Base-by-base conservation (phyloP, 2,888 invertebrate species). In the Hesperia comma region DNA sequence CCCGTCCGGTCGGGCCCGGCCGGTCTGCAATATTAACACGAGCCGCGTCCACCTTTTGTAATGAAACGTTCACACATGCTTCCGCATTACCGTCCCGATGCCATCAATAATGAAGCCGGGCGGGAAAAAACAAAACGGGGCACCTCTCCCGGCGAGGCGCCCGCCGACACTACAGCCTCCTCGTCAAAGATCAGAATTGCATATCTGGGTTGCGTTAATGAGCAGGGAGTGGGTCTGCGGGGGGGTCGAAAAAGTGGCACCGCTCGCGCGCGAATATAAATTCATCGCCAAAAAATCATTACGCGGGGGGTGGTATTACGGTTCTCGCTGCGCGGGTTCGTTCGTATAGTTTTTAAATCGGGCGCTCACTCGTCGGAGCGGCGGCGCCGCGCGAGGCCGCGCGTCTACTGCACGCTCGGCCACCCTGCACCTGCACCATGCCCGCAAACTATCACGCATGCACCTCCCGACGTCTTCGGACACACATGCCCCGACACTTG, bases 281-380 rank as follows among this genome's bases (percentile, higher is more conserved):
- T 95, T 95, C 95, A 95, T 95, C 95, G 95, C 95, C 95, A 95
- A 96, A 96, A 96, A 96, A 96, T 96, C 95, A 96, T 96, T 96
- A 96, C 95, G 95, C 95, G 94, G 94, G 95, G 94, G 94, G 94
- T 94, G 94, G 94, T 94, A 94, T 94, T 94, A 94, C 94, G 94
- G 88, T 88, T 87, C 83, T 88, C 84, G 85, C 86, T 87, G 92
- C 90, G 92, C 89, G 91, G 86, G 90, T 87, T 85, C 82, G 88
- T 85, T 86, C 86, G 81, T 88, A 92, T 92, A 92, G 92, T 92
- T 92, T 92, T 92, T 92, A 92, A 92, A 91, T 91, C 90, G 91
- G 86, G 86, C 87, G 88, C 86, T 91, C 88, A 90, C 89, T 92
- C 90, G 86, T 76, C 80, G 84, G 83, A 86, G 84, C 81, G 87